Conservation (phyloP, 2,797 vertebrate species). For the Ptychobarbus kaznakovi region DNA sequence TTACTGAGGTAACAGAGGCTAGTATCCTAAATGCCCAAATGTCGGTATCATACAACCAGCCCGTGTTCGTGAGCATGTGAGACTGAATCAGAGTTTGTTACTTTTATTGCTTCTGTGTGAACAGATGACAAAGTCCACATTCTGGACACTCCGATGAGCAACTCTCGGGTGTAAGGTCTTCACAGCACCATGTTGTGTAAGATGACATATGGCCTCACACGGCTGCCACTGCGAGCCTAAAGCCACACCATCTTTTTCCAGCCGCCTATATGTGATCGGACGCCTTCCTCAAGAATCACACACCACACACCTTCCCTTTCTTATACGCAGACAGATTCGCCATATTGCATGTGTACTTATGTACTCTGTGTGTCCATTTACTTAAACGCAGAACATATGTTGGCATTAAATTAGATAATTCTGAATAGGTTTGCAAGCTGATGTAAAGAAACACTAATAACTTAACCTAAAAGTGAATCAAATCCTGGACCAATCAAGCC, state of each 20-base stretch:
- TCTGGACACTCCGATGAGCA: conserved; percentile 39
- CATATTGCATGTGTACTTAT: conserved; percentile 3
- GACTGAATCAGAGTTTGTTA: conserved; percentile 32
- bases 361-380: not conserved
- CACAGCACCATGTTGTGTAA: conserved; percentile 44
- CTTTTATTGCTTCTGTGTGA: conserved; percentile 31
- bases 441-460: not conserved
- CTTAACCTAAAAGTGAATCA: conserved; percentile 3
- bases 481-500: conserved; percentile 17
- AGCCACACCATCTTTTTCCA: conserved; percentile 43
- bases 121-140: conserved; percentile 38
- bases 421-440: not conserved
- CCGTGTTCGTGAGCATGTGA: not conserved
- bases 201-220: conserved; percentile 52
- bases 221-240: conserved; percentile 17
- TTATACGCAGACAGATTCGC: not conserved
- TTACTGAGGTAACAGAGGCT: not conserved
- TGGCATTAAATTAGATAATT: not conserved
- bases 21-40: not conserved
- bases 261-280: conserved; percentile 41
- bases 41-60: not conserved
- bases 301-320: conserved; percentile 40
- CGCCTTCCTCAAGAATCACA: conserved; percentile 13
- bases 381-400: not conserved
- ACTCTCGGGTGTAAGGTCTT: conserved; percentile 31